These are phyloP conservation scores for Labrus mixtus DNA, from an alignment of 2,113 vertebrate species.

Conservation along the genomic window DNA sequence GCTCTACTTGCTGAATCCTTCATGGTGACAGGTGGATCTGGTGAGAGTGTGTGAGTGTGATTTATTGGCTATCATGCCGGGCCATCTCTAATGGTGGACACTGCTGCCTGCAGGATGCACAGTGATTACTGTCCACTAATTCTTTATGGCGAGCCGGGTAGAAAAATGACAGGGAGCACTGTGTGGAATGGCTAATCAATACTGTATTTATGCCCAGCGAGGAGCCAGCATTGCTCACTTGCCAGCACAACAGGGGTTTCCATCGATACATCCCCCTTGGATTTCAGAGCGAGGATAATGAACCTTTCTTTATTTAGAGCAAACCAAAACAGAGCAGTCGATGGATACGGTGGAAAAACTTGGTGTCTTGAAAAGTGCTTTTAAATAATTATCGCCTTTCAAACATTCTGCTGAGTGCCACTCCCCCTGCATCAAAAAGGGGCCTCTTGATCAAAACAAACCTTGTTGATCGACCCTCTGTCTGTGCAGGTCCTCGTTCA, in stretches of 20 bases:
- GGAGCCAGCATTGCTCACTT: conserved; percentile 79
- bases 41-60: conserved; percentile 60
- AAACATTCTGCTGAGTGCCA: conserved; percentile 29
- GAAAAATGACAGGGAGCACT: conserved; percentile 81
- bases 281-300: conserved; percentile 72
- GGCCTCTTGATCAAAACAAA: conserved; percentile 46
- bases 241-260: conserved; percentile 70
- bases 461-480: conserved; percentile 2
- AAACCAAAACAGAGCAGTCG: conserved; percentile 70
- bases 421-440: conserved; percentile 18
- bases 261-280: conserved; percentile 70
- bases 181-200: conserved; percentile 82
- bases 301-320: conserved; percentile 76
- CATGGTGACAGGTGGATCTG: conserved; percentile 64
- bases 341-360: conserved; percentile 62
- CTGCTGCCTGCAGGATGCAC: conserved; percentile 71
- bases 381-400: conserved; percentile 62
- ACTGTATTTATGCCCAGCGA: conserved; percentile 80
- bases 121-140: conserved; percentile 83
- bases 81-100: conserved; percentile 72
- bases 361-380: conserved; percentile 47
- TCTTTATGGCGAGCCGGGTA: conserved; percentile 59
- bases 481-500: neutral
- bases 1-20: conserved; percentile 71
- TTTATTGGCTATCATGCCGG: conserved; percentile 60